A percentile compares a stretch with the other conserved stretches of the same genome.
Conservation (phyloP, 1,140 invertebrate species). For the Spodoptera frugiperda region DNA sequence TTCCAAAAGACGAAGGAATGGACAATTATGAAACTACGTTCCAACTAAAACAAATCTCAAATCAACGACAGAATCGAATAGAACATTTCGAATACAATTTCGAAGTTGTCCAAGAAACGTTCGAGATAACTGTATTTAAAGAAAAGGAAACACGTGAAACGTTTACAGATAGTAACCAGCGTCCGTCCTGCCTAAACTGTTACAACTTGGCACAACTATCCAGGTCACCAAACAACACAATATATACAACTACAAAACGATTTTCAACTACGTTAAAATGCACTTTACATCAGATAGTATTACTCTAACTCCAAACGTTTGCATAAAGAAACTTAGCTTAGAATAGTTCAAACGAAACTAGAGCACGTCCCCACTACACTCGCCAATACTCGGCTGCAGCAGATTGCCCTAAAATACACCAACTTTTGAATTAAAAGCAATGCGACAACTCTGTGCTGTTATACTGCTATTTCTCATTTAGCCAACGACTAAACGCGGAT, state of each 20-base stretch:
- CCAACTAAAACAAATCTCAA: neutral
- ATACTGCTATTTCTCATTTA: slow-evolving; percentile 75
- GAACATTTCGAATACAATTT: neutral
- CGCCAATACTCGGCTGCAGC: slow-evolving; percentile 16
- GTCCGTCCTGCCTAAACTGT: neutral
- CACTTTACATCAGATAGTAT: slow-evolving; percentile 29
- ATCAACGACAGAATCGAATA: neutral
- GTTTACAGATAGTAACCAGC: slow-evolving; percentile 18
- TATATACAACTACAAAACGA: slow-evolving; percentile 14
- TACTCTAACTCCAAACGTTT: slow-evolving; percentile 36
- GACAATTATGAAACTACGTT: no score
- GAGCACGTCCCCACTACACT: slow-evolving; percentile 2
- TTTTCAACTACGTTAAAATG: slow-evolving; percentile 30
- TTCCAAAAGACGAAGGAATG: no score
- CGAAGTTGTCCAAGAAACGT: neutral
- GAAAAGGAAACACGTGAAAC: slow-evolving; percentile 9
- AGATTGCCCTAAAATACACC: slow-evolving; percentile 34
- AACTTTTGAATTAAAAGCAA: slow-evolving; percentile 45
- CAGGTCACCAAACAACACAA: slow-evolving; percentile 10
- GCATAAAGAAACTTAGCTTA: slow-evolving; percentile 33
- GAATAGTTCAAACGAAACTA: slow-evolving; percentile 23
- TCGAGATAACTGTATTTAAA: slow-evolving; percentile 5
- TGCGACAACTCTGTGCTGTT: slow-evolving; percentile 33
- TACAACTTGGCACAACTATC: slow-evolving; percentile 29
- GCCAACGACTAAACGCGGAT: slow-evolving; percentile 68